Evolutionary conservation across 2,888 invertebrate species (phyloP), one percentile per base, ranked within the genome.

Genomic region (Drosophila niveifrons): DNA sequence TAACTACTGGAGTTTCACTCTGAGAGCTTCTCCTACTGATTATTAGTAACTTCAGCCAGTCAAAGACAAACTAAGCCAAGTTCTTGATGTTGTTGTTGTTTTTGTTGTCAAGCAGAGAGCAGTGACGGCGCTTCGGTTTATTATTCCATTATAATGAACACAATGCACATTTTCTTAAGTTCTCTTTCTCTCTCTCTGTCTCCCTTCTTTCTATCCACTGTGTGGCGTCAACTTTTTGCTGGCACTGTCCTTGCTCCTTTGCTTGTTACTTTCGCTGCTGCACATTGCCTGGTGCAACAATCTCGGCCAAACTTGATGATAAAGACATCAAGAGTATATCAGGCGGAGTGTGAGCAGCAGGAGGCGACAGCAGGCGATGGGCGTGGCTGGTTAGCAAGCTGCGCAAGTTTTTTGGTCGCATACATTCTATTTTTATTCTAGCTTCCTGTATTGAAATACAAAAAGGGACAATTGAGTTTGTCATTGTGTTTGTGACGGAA

Each of bases 131-230:
- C 69, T 75, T 69, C 82, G 78, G 87, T 84, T 84, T 84, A 87
- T 87, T 85, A 85, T 86, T 88, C 85, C 74, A 84, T 85, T 85
- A 88, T 87, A 83, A 84, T 82, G 78, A 89, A 87, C 82, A 88
- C 84, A 89, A 89, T 84, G 85, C 80, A 77, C 65, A 76, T 68
- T 78, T 80, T 82, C 67, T 70, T 44, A 75, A 51, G 51, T 55
- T 11, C 29, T 39, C 17, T 46, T 62, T 59, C 41, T 23, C 18
- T 11, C 51, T 13, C 29, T 9, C 15, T 7, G 23, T 1, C 17
- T 50, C 31, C 31, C 23, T 6, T 23, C 11, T 17, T 6, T 11
- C 0, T 43, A 43, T 28, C 6, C 10, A 15, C 34, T 31, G 31
- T 10, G 36, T 51, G 56, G 70, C 55, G 47, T 68, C 69, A 73